A percentile compares a stretch with the other conserved stretches of the same genome.
Evolutionary conservation across 2,797 vertebrate species (phyloP).

Genomic region (Poliocrania exsul): DNA sequence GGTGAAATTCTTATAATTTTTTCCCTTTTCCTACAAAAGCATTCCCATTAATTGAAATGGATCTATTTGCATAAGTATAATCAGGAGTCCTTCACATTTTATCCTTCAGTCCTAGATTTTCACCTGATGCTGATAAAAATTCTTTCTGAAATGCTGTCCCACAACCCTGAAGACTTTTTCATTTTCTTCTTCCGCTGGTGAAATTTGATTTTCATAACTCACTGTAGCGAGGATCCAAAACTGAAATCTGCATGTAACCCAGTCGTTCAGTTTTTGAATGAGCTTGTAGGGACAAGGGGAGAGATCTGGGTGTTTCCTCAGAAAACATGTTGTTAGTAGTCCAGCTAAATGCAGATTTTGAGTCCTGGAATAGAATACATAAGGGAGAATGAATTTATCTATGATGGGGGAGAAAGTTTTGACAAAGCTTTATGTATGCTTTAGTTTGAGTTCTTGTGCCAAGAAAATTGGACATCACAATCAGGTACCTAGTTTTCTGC

Average conservation of each 20-base stretch:
- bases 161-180: not conserved
- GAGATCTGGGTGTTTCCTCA: not conserved
- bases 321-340: not conserved
- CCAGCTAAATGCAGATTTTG: not conserved
- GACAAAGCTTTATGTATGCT: not conserved
- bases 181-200: not conserved
- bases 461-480: not conserved
- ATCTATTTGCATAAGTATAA: not conserved
- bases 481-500: not conserved
- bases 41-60: not conserved
- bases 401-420: not conserved
- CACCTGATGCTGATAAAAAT: not conserved
- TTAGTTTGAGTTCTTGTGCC: not conserved
- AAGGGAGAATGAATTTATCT: not conserved
- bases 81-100: not conserved
- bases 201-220: not conserved
- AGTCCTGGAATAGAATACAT: not conserved
- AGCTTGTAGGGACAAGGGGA: not conserved
- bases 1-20: not conserved
- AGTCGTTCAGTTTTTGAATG: not conserved
- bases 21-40: not conserved
- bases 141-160: not conserved
- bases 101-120: not conserved
- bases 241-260: not conserved
- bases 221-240: not conserved